Conservation (phyloP, 2,113 vertebrate species). For the Cephalophus harveyi region DNA sequence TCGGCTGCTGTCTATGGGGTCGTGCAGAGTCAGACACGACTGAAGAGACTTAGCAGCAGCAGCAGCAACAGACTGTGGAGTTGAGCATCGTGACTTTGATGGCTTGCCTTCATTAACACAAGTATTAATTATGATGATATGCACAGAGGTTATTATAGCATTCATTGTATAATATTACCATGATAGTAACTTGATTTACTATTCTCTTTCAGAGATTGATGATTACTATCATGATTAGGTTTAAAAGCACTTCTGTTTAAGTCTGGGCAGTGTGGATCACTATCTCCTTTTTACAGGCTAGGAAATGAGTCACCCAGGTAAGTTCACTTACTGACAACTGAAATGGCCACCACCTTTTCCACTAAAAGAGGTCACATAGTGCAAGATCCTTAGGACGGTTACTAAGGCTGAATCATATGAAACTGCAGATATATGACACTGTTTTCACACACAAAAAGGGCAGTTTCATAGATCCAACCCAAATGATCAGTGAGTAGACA, state of each 20-base stretch:
- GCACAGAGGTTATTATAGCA: background rate
- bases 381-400: background rate
- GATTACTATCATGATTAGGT: background rate
- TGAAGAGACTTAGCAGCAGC: too few relatives aligned
- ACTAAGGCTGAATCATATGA: background rate
- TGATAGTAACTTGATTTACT: background rate
- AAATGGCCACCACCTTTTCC: background rate
- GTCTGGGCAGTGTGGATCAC: background rate
- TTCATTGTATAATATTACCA: background rate
- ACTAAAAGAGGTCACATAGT: background rate
- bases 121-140: background rate
- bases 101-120: background rate
- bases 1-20: too few relatives aligned
- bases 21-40: accelerated
- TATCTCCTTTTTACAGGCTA: background rate
- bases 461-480: background rate
- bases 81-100: background rate
- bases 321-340: background rate
- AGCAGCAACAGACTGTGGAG: too few relatives aligned
- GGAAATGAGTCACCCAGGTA: background rate
- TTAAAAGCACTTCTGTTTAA: background rate
- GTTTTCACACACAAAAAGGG: background rate
- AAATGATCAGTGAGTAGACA: background rate
- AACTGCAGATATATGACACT: background rate
- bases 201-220: background rate